These are phyloP conservation scores for Nesoenas mayeri DNA, from an alignment of 2,113 vertebrate genomes.

Conservation along the genomic window DNA sequence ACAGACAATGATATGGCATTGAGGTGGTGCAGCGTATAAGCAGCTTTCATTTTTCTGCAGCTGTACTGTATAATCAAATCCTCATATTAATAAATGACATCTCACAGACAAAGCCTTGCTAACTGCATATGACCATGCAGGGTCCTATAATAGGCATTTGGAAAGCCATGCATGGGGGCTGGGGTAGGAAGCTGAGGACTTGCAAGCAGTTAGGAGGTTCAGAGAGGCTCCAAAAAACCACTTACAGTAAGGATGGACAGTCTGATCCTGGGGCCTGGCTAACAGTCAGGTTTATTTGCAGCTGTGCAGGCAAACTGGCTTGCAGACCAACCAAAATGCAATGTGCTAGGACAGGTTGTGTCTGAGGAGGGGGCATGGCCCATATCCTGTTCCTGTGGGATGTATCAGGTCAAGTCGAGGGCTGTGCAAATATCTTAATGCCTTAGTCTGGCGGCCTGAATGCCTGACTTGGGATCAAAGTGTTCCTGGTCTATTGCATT, in stretches of 20 bases:
- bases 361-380: background rate
- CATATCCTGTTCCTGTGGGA: background rate
- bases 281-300: background rate
- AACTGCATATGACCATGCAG: background rate
- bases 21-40: background rate
- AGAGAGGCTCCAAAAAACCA: background rate
- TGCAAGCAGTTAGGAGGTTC: background rate
- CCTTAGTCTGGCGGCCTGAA: background rate
- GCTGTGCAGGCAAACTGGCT: background rate
- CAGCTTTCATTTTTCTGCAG: background rate
- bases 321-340: background rate
- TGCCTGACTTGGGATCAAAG: background rate
- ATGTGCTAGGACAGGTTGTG: background rate
- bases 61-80: background rate
- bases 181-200: rapidly evolving
- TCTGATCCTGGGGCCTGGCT: background rate
- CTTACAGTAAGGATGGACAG: background rate
- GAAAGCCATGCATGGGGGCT: rapidly evolving
- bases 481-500: background rate
- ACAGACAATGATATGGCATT: rapidly evolving
- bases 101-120: background rate
- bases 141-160: background rate
- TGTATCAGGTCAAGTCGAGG: background rate
- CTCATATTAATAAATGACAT: background rate
- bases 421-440: background rate